A percentile compares a stretch with the other conserved stretches of the same genome.
These are phyloP conservation scores for Pachyrhynchus sulphureomaculatus DNA, from an alignment of 1,140 invertebrate species.

Conservation along the genomic window DNA sequence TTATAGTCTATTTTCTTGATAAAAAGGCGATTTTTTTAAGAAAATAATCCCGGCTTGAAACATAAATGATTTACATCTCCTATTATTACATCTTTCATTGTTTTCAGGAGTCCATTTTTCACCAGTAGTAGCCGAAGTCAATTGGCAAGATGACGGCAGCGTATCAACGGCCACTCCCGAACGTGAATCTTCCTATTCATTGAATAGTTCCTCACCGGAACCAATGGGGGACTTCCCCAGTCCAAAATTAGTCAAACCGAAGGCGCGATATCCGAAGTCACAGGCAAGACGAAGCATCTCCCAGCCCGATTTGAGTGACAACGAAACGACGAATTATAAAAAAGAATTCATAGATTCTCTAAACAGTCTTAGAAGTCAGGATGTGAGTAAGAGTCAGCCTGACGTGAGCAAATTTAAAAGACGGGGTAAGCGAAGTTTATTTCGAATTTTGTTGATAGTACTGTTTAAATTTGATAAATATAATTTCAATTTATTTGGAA, in stretches of 20 bases:
- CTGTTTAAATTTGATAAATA: neutral
- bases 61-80: too few species aligned
- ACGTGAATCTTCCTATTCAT: conserved; percentile 38
- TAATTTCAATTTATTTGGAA: neutral
- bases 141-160: conserved; percentile 60
- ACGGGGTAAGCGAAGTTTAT: conserved; percentile 28
- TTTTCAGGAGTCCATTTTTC: conserved; percentile 61
- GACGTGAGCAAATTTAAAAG: conserved; percentile 36
- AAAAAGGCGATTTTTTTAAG: too few species aligned
- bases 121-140: conserved; percentile 71
- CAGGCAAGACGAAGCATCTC: conserved; percentile 25
- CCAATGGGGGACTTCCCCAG: conserved; percentile 7
- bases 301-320: conserved; percentile 35
- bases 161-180: conserved; percentile 46
- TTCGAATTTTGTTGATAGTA: neutral
- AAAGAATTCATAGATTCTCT: conserved; percentile 34
- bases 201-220: conserved; percentile 34
- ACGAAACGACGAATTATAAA: conserved; percentile 25
- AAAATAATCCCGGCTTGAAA: too few species aligned
- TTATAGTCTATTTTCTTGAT: too few species aligned
- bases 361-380: conserved; percentile 29
- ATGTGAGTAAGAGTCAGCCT: conserved; percentile 37
- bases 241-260: conserved; percentile 20
- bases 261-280: conserved; percentile 7
- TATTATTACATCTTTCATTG: too few species aligned